A percentile compares a stretch with the other conserved stretches of the same genome.
phyloP scores from a whole-genome alignment of 1,140 invertebrate genomes.

The Elysia chlorotica region DNA sequence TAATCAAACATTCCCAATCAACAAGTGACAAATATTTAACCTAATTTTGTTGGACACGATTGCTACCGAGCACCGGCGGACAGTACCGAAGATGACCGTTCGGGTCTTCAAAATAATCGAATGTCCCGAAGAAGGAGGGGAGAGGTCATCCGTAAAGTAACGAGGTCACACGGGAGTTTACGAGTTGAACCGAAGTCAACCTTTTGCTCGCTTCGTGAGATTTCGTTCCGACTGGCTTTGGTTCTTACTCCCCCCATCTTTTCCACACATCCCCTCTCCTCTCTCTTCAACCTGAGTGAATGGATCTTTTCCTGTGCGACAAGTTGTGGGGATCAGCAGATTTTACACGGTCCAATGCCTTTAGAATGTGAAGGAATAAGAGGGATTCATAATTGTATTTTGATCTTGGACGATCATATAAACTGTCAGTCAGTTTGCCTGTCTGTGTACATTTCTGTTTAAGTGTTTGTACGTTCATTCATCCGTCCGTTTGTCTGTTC shows the following conservation, averaged over 20 bases:
- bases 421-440: neutral
- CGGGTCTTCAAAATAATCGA: neutral
- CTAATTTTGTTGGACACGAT: too few relatives aligned
- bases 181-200: neutral
- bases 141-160: neutral
- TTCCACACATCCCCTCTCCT: neutral
- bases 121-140: neutral
- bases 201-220: neutral
- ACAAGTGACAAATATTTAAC: too few relatives aligned
- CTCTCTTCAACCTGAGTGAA: neutral
- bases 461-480: neutral
- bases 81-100: neutral
- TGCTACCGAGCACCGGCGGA: neutral
- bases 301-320: neutral
- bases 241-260: conserved; percentile 11
- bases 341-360: neutral
- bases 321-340: neutral
- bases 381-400: too few relatives aligned
- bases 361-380: neutral
- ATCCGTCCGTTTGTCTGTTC: neutral
- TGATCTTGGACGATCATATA: too few relatives aligned
- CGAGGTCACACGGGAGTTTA: neutral
- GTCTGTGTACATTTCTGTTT: neutral
- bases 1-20: neutral
- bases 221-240: neutral